These are phyloP conservation scores for Andrena minutula DNA, from an alignment of 2,888 invertebrate genomes.

Conservation along the genomic window DNA sequence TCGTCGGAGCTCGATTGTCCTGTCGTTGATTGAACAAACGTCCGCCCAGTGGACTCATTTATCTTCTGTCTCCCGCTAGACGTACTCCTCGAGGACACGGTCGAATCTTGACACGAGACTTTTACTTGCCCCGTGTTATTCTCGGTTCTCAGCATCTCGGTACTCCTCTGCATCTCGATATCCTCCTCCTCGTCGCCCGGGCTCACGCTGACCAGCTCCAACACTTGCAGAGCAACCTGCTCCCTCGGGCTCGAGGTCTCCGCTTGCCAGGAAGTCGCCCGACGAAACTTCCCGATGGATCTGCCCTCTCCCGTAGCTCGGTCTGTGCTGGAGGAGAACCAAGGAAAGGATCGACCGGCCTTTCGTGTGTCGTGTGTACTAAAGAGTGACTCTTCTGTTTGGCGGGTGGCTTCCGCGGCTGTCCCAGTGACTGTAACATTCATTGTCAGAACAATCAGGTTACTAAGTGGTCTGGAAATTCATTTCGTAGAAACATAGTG, in stretches of 20 bases:
- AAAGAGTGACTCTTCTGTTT: conserved; percentile 67
- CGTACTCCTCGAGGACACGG: conserved; percentile 16
- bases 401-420: conserved; percentile 71
- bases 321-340: conserved; percentile 56
- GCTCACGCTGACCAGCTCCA: conserved; percentile 47
- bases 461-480: conserved; percentile 11
- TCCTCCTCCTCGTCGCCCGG: conserved; percentile 35
- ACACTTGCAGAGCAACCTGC: conserved; percentile 59
- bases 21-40: conserved; percentile 51
- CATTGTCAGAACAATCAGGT: conserved; percentile 10
- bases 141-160: neutral
- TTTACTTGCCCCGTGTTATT: conserved; percentile 34
- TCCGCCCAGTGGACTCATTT: conserved; percentile 49
- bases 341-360: conserved; percentile 58
- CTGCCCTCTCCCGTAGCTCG: conserved; percentile 34
- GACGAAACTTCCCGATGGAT: conserved; percentile 45
- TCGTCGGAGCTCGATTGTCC: conserved; percentile 21
- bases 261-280: conserved; percentile 61
- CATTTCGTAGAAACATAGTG: neutral
- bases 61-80: conserved; percentile 42
- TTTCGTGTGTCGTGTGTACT: conserved; percentile 63
- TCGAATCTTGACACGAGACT: conserved; percentile 40
- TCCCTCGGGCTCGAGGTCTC: conserved; percentile 57
- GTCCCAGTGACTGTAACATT: conserved; percentile 78
- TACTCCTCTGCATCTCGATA: neutral